Conservation (phyloP, 2,113 vertebrate species). For the Sterrhoptilus dennistouni region DNA sequence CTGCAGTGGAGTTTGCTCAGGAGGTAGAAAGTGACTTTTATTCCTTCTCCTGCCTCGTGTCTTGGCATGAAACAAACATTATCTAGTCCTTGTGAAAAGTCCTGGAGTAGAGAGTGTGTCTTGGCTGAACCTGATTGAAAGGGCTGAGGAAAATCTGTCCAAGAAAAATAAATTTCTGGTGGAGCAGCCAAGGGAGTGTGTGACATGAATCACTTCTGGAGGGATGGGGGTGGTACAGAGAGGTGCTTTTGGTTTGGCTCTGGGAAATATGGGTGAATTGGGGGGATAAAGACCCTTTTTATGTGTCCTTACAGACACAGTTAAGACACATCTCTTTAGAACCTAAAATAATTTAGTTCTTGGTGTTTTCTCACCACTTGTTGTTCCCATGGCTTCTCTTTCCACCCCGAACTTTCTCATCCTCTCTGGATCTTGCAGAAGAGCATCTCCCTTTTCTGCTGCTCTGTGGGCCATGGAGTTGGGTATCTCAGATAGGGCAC, state of each 20-base stretch:
- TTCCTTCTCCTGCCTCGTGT: neutral
- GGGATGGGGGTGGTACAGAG: neutral
- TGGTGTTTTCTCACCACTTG: neutral
- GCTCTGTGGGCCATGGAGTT: accelerated
- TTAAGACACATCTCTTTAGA: neutral
- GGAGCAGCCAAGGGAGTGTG: neutral
- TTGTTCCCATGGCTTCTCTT: neutral
- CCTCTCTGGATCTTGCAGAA: neutral
- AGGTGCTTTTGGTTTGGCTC: neutral
- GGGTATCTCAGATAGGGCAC: accelerated
- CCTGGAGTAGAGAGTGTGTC: neutral
- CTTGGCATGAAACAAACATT: neutral
- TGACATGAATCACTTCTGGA: neutral
- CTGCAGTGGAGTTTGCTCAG: neutral
- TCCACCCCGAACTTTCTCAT: neutral
- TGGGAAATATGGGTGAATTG: neutral
- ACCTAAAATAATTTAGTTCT: neutral
- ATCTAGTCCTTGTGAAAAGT: neutral
- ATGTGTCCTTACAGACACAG: neutral
- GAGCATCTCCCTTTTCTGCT: neutral
- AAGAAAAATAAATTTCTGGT: constrained; percentile 14
- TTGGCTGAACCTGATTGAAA: constrained; percentile 23
- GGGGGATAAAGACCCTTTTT: neutral
- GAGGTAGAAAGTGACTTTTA: neutral
- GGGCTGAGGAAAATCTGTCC: neutral